Base-by-base conservation (phyloP, 2,888 invertebrate genomes). In the Baronia brevicornis region DNA sequence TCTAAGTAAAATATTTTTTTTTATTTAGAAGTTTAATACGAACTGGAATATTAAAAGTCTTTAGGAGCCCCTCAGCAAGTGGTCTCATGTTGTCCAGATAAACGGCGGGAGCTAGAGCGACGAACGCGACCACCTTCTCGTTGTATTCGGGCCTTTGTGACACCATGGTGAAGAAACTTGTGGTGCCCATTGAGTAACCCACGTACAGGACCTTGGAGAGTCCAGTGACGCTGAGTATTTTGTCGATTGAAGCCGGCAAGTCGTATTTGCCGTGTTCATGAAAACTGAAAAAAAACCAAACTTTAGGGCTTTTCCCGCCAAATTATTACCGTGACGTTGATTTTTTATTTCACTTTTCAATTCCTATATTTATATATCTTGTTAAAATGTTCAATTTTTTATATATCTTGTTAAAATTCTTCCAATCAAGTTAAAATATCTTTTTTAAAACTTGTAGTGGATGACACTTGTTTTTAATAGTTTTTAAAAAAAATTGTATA, bases 221-320 rank as follows among this genome's bases (percentile, higher is more conserved):
- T 36, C 80, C 60, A 10, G 79, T 82, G 14, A 74, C 56, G 39
- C 73, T 59, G 2, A 82, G 54, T 1, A 88, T 68, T 23, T 69
- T 63, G 51, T 88, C 85, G 15, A 89, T 70, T 64, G 84, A 84
- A 0, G 86, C 74, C 2, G 88, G 86, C 1, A 86, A 46, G 50
- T 89, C 89, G 46, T 85, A 78, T 41, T 74, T 71, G 2, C 87
- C 88, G 49, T 87, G 85, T 52, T 89, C 88, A 48, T 88, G 84
- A 38, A 86, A 84, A 48, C 87, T 87, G 63, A 1, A 71, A 61
- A 5, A 1, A 3, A 5, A 24, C 7, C 5, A n/a, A n/a, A n/a
- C n/a, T n/a, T n/a, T n/a, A n/a, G n/a, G n/a, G n/a, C n/a, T n/a
- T n/a, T n/a, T n/a, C n/a, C n/a, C n/a, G n/a, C n/a, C n/a, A n/a